A percentile compares a stretch with the other conserved stretches of the same genome.
Evolutionary conservation across 2,113 vertebrate species (phyloP).

Genomic region (Cyanistes caeruleus): DNA sequence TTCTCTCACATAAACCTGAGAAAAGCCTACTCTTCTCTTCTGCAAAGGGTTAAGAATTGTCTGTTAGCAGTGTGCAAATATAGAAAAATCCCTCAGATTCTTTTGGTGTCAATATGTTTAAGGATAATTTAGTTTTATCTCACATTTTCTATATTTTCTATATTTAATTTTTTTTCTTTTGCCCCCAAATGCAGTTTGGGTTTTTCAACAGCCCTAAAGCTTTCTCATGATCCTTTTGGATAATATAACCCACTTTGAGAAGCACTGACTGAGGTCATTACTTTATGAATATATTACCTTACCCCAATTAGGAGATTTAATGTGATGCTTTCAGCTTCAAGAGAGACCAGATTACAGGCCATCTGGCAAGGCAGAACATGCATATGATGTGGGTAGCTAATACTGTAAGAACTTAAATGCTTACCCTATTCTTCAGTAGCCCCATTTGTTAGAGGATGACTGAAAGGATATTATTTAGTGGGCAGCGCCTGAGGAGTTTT

Average conservation of each 20-base stretch:
- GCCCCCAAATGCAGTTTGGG: neutral
- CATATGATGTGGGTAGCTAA: conserved; percentile 31
- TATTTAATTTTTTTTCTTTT: neutral
- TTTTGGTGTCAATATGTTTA: conserved; percentile 1
- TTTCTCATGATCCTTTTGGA: neutral
- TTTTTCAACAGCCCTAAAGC: neutral
- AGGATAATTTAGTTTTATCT: neutral
- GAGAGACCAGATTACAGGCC: conserved; percentile 48
- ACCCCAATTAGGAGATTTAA: conserved; percentile 31
- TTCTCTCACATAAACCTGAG: neutral
- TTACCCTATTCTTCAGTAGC: neutral
- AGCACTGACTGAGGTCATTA: conserved; percentile 20
- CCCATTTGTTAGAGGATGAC: neutral
- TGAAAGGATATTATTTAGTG: neutral
- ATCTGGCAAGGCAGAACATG: conserved; percentile 33
- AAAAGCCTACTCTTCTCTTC: neutral
- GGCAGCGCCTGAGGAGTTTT: neutral
- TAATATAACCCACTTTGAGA: neutral
- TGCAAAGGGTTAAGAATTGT: neutral
- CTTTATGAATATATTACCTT: conserved; percentile 32
- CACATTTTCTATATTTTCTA: neutral
- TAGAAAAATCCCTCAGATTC: neutral
- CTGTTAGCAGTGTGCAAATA: neutral
- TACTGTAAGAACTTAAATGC: neutral
- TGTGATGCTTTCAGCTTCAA: conserved; percentile 47